A percentile compares a stretch with the other conserved stretches of the same genome.
Conservation (phyloP, 2,797 vertebrate species). For the Oreortyx pictus region DNA sequence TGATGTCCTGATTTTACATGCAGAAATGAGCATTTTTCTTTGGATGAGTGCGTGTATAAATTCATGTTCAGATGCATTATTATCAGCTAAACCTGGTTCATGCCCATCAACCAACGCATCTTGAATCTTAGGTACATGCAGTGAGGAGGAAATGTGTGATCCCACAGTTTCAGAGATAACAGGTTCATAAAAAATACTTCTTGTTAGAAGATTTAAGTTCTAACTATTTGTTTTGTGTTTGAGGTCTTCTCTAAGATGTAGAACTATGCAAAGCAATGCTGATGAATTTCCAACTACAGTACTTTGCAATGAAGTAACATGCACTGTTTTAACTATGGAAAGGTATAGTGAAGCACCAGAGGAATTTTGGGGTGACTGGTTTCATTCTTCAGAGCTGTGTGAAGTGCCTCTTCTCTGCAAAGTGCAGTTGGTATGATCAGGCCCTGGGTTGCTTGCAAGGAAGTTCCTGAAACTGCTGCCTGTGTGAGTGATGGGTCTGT, state of each 20-base stretch:
- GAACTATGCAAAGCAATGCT: background rate
- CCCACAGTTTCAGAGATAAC: background rate
- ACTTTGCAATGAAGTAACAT: fast-evolving
- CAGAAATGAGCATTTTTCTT: background rate
- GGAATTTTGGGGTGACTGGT: fast-evolving
- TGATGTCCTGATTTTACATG: background rate
- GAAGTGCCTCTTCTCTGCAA: background rate
- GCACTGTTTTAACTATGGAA: background rate
- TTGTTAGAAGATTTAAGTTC: background rate
- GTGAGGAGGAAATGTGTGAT: background rate
- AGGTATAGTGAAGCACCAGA: background rate
- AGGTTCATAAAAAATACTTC: fast-evolving
- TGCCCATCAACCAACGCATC: background rate
- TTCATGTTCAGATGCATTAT: background rate
- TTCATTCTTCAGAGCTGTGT: background rate
- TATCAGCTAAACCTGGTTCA: background rate
- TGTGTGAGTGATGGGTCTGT: background rate
- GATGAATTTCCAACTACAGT: fast-evolving
- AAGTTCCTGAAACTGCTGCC: background rate
- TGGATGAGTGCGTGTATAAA: background rate
- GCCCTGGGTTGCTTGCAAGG: background rate
- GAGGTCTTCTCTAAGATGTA: background rate
- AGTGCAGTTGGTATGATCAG: background rate
- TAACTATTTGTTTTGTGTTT: background rate
- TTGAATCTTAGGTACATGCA: fast-evolving